Conservation (phyloP, 2,797 vertebrate species). For the Eospalax fontanierii region DNA sequence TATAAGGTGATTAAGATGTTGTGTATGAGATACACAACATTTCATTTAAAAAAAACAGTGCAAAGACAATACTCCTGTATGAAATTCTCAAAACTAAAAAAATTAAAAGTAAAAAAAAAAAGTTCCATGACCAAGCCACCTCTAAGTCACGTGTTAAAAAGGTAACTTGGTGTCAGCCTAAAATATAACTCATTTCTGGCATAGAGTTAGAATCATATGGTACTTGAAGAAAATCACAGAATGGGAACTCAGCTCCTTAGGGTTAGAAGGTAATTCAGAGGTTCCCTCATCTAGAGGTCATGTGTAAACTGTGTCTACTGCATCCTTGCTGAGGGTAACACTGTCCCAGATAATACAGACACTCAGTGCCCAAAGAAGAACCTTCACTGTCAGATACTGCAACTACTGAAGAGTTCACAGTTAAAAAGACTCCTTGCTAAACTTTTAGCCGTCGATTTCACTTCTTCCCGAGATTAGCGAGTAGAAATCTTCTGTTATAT, state of each 20-base stretch:
- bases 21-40: too few relatives aligned
- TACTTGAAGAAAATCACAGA: not conserved
- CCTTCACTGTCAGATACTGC: not conserved
- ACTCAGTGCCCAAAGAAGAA: not conserved
- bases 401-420: not conserved
- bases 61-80: too few relatives aligned
- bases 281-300: not conserved
- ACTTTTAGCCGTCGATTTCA: not conserved
- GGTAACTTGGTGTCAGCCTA: not conserved
- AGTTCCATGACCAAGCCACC: not conserved
- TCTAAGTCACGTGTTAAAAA: not conserved
- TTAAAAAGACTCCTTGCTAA: not conserved
- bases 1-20: too few relatives aligned
- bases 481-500: not conserved
- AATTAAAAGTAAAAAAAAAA: not conserved
- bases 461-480: not conserved
- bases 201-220: not conserved
- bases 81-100: too few relatives aligned
- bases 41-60: too few relatives aligned
- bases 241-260: not conserved
- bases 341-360: rapidly evolving
- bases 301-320: not conserved
- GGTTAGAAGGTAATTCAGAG: not conserved
- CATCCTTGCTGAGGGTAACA: not conserved
- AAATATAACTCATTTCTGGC: not conserved